These are phyloP conservation scores for Patiria pectinifera DNA, from an alignment of 53 echinoderm and acorn worm genomes.

Conservation along the genomic window DNA sequence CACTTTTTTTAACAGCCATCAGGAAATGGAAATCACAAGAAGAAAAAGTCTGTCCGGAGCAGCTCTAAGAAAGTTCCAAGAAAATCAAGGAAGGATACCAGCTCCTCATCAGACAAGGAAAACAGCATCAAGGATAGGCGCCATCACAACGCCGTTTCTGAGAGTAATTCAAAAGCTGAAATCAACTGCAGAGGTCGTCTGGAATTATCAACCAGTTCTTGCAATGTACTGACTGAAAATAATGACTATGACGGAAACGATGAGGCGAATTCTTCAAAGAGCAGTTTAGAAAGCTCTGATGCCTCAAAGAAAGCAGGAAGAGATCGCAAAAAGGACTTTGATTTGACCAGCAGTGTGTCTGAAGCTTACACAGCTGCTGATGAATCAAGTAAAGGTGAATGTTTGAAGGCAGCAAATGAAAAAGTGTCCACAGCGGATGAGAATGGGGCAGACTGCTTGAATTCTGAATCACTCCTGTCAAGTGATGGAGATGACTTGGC, in stretches of 20 bases:
- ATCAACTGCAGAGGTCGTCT: not conserved
- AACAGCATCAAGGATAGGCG: constrained; percentile 24
- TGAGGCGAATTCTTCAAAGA: not conserved
- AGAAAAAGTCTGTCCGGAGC: constrained; percentile 23
- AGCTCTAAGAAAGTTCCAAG: constrained; percentile 21
- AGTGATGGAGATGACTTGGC: not conserved
- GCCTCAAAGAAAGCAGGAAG: not conserved
- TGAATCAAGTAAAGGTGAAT: not conserved
- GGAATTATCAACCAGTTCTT: not conserved
- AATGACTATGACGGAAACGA: not conserved
- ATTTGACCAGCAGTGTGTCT: not conserved
- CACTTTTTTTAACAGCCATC: constrained; percentile 27
- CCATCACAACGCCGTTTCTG: not conserved
- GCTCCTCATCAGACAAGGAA: constrained; percentile 53
- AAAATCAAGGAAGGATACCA: constrained; percentile 28
- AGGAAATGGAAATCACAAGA: constrained; percentile 27
- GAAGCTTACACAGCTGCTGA: not conserved
- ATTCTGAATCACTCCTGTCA: not conserved
- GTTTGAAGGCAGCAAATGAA: not conserved
- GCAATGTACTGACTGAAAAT: not conserved
- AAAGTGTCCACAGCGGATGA: not conserved
- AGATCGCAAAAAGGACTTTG: not conserved
- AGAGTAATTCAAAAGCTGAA: not conserved
- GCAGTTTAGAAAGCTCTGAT: not conserved
- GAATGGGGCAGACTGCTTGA: not conserved